Base-by-base conservation (phyloP, 2,113 vertebrate species). In the Panthera uncia region DNA sequence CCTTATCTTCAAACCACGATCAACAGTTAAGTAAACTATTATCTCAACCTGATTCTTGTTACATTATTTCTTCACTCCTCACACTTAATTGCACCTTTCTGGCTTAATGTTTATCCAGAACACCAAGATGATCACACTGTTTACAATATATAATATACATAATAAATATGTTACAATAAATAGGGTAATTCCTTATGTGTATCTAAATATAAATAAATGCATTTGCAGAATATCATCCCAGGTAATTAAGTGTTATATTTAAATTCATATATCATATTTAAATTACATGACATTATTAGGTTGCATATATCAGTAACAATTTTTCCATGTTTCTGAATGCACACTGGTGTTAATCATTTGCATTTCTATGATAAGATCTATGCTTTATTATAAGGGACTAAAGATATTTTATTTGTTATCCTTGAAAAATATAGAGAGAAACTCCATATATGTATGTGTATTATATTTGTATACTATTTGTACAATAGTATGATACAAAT, bases 1-100 rank as follows among this genome's bases (percentile, higher is more conserved):
- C 36, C 48, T 96, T 90, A 61, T 84, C 80, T 92, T 91, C 41
- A 88, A 92, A 55, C 10, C 12, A 91, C 33, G 97, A 94, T 91
- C 68, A 97, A 91, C 69, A 91, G n/a, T 90, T 94, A 48, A 78
- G 15, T 45, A 79, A 87, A 41, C 36, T 84, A 65, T 88, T 68
- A 87, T 65, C 36, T 76, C 69, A 71, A 8, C 5, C 50, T 76
- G 48, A 91, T 78, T 88, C 5, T 81, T 87, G 18, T n/a, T 45
- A 78, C 25, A 45, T 95, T 93, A 38, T 73, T 12, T 91, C 29
- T 89, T 83, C 48, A 73, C 68, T 95, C 27, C 82, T 95, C 9
- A 38, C 68, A 31, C 8, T 81, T 63, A 79, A 27, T 27, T 65
- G 12, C 0, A 87, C 1, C 2, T 33, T 90, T 84, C 92, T 76